Evolutionary conservation across 2,797 vertebrate genomes (phyloP), one percentile per base, ranked within the genome.

Genomic region (Bryconaethiops microstoma): DNA sequence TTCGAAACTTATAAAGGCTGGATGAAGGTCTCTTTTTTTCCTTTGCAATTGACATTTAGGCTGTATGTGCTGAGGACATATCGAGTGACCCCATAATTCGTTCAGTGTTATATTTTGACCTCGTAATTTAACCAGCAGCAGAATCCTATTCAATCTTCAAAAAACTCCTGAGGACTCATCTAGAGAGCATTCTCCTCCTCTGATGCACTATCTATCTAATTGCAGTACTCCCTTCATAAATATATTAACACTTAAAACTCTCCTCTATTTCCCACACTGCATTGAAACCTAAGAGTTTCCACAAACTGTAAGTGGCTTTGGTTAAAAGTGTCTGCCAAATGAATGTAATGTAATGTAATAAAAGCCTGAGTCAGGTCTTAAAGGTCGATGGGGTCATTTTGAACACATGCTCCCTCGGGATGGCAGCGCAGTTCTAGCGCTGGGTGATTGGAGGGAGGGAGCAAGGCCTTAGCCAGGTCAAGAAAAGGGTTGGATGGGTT

Each of bases 51-150:
- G 17, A 63, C 4, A 13, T 73, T 84, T 76, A 71, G 63, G 13
- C 69, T 77, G 48, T 54, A 74, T 7, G 4, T 75, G 83, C 74
- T 82, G 77, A 80, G 57, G 52, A 75, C 79, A 74, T 83, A 82
- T 85, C 67, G 12, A 83, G 60, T 83, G 75, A 86, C 81, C 45
- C 76, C 60, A 77, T 84, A 48, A 79, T 77, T 72, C 42, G 73
- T 82, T 83, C 70, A 76, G 75, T 13, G 73, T 23, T 73, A 35
- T 35, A 35, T 35, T 35, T 35, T 35, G 35, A 35, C 35, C 35
- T 35, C 35, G 4, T 35, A 5, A 35, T 35, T 35, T 35, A 35
- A 35, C 35, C 35, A 35, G 35, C 35, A 35, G 35, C 35, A 35
- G 35, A 35, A 35, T 35, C 35, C 35, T 4, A 2, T 4, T 35